Base-by-base conservation (phyloP, 1,140 invertebrate genomes). In the Drosophila grimshawi region DNA sequence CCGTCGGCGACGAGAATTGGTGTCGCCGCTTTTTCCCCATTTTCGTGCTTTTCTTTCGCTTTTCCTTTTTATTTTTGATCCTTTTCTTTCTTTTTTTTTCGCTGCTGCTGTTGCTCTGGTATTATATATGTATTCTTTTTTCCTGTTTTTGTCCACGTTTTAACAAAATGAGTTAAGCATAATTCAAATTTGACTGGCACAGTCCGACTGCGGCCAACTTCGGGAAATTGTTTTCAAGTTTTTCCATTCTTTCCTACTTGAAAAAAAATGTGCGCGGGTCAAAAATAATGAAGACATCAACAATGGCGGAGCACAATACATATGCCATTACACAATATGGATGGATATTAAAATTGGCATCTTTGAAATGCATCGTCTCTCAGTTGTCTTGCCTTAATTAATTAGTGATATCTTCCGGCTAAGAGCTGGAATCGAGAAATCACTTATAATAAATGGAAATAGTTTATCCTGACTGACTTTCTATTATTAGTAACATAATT, bases 121-220 rank as follows among this genome's bases (percentile, higher is more conserved):
- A 77, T 77, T 81, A 81, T 81, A 19, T 69, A 78, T 80, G 33
- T 43, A 43, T n/a, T n/a, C 39, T 43, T 30, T 43, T 76, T 56
- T 63, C 61, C 51, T 30, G 19, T 27, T 69, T 77, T 72, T 70
- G 61, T 78, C 27, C 66, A 62, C 69, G 65, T 76, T 78, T 86
- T 86, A 69, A 67, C 73, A 81, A 76, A 86, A 86, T 78, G 66
- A 86, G 78, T 85, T 85, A 69, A 86, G 76, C 74, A 85, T 81
- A 86, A 85, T 86, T 70, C 78, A 59, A 64, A 76, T 76, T 76
- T 70, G 52, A 27, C 67, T 65, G 70, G 33, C 29, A 19, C 8
- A 52, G 33, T 48, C 46, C 33, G 43, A 45, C 45, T 33, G 19
- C 53, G 65, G 57, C 53, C 51, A 57, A 78, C 55, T 66, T 78